These are phyloP conservation scores for Micromys minutus DNA, from an alignment of 2,113 vertebrate genomes.

Conservation along the genomic window DNA sequence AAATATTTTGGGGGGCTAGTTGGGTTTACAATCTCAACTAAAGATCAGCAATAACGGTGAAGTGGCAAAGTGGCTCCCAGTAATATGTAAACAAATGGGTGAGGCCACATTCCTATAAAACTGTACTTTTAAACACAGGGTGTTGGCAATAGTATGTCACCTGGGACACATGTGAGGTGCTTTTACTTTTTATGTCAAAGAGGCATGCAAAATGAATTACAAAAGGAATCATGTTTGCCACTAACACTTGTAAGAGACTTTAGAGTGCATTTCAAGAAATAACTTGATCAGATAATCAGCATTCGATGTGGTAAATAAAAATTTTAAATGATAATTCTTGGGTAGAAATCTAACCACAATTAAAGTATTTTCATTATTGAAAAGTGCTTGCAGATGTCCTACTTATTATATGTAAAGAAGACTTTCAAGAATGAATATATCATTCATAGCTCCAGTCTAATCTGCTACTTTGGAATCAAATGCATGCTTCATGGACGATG, in stretches of 20 bases:
- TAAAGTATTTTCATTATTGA: slow-evolving; percentile 32
- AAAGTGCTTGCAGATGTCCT: slow-evolving; percentile 61
- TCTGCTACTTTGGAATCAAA: slow-evolving; percentile 66
- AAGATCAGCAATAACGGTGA: neutral
- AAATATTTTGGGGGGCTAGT: slow-evolving; percentile 9
- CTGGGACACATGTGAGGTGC: neutral
- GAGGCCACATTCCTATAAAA: neutral
- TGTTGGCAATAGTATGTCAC: neutral
- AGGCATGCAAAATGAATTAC: neutral
- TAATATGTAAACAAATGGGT: neutral
- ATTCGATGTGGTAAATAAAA: slow-evolving; percentile 22
- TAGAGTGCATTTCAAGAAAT: slow-evolving; percentile 27
- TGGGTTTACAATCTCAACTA: neutral
- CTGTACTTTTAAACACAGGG: slow-evolving; percentile 7
- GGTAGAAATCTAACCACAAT: slow-evolving; percentile 28
- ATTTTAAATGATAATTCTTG: slow-evolving; percentile 42
- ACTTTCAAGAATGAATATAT: slow-evolving; percentile 57
- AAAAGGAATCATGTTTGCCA: neutral
- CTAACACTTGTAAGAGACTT: neutral
- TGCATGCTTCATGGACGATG: slow-evolving; percentile 65
- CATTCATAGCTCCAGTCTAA: neutral
- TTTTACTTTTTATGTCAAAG: neutral
- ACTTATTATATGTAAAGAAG: slow-evolving; percentile 68
- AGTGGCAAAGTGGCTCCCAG: neutral
- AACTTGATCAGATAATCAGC: neutral